Evolutionary conservation across 92 coral and sea anemone genomes (phyloP).

Genomic region (Siderastrea siderea): DNA sequence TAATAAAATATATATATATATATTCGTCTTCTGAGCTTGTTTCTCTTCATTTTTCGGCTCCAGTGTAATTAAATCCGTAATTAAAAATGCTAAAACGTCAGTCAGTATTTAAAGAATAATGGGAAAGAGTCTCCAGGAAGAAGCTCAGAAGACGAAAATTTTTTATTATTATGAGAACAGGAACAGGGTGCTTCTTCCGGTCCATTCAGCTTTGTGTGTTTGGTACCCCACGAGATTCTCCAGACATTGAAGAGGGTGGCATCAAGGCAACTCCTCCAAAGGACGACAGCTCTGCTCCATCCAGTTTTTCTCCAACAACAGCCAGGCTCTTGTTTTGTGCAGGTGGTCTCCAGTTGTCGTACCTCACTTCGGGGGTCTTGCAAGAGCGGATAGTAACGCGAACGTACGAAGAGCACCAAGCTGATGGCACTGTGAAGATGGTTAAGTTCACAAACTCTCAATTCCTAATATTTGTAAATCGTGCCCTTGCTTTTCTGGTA

Average conservation of each 20-base stretch:
- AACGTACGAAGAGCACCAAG: constrained; percentile 65
- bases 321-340: constrained; percentile 81
- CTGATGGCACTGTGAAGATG: constrained; percentile 77
- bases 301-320: constrained; percentile 74
- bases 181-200: too few relatives aligned
- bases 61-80: too few relatives aligned
- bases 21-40: too few relatives aligned
- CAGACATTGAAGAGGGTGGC: constrained; percentile 74
- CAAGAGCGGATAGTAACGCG: constrained; percentile 96
- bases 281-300: constrained; percentile 36
- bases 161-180: too few relatives aligned
- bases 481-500: constrained; percentile 86
- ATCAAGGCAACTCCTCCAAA: constrained; percentile 17
- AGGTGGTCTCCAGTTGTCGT: constrained; percentile 88
- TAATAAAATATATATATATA: too few relatives aligned
- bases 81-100: too few relatives aligned
- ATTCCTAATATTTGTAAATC: constrained; percentile 91
- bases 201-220: too few relatives aligned
- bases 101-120: too few relatives aligned
- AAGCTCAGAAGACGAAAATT: too few relatives aligned
- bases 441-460: constrained; percentile 93
- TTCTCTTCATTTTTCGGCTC: too few relatives aligned
- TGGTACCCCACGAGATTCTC: too few relatives aligned
- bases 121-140: too few relatives aligned
- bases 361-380: constrained; percentile 96